phyloP scores from a whole-genome alignment of 2,797 vertebrate species.

The Coregonus sp. region DNA sequence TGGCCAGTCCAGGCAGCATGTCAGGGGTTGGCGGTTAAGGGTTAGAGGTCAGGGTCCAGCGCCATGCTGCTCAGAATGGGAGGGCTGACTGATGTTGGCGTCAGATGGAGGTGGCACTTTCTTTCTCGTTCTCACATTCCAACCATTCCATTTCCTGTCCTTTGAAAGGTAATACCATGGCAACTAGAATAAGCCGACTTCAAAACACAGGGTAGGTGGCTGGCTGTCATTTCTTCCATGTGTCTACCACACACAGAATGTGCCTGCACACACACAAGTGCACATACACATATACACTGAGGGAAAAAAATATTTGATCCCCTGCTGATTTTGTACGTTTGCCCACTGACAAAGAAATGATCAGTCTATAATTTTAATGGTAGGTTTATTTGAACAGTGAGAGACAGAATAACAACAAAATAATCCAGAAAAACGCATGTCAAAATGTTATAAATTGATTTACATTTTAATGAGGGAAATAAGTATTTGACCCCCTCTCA shows the following conservation, averaged over 20 bases:
- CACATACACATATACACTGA: neutral
- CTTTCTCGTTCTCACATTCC: slow-evolving; percentile 28
- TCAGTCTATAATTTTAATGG: no score
- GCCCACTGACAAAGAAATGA: no score
- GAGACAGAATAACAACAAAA: no score
- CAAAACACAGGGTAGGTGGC: slow-evolving; percentile 23
- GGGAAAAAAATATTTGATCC: no score
- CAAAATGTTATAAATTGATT: no score
- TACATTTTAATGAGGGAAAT: no score
- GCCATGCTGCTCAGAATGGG: slow-evolving; percentile 17
- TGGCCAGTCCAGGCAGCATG: neutral
- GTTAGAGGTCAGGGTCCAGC: slow-evolving; percentile 13
- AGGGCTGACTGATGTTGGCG: neutral
- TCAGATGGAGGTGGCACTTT: slow-evolving; percentile 21
- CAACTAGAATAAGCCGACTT: slow-evolving; percentile 24
- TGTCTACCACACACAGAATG: slow-evolving; percentile 3
- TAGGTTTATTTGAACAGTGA: no score
- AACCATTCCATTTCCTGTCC: slow-evolving; percentile 28
- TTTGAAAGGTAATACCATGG: slow-evolving; percentile 31
- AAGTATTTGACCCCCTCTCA: no score
- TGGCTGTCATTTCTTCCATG: slow-evolving; percentile 7
- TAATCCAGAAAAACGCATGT: no score
- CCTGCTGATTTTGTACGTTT: no score
- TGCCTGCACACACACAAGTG: neutral
- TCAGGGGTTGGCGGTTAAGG: slow-evolving; percentile 18